Percentiles rank a stretch among this genome's conserved stretches.
phyloP scores from a whole-genome alignment of 2,797 vertebrate species.

The Leptoclinus maculatus region DNA sequence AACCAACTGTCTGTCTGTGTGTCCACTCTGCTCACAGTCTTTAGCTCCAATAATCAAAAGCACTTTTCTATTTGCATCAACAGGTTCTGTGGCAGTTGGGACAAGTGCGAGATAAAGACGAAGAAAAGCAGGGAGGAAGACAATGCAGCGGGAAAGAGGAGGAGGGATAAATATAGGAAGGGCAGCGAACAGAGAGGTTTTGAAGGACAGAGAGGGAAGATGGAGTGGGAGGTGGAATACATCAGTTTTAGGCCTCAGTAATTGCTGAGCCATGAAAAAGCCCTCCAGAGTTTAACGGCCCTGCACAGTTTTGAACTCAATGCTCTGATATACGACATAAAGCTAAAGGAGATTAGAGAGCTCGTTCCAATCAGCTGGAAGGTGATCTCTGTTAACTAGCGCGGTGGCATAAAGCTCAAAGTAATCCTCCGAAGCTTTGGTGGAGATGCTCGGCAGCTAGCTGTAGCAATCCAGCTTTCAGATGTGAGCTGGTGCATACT shows the following conservation, averaged over 20 bases:
- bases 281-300: conserved; percentile 56
- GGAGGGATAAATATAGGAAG: conserved; percentile 53
- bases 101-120: conserved; percentile 27
- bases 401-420: background rate
- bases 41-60: conserved; percentile 60
- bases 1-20: conserved; percentile 4
- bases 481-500: conserved; percentile 19
- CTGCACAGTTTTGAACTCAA: conserved; percentile 42
- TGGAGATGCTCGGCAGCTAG: conserved; percentile 24
- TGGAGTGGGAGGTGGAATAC: conserved; percentile 63
- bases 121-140: conserved; percentile 22
- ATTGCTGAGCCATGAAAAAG: conserved; percentile 62
- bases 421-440: conserved; percentile 13
- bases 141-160: conserved; percentile 24
- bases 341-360: conserved; percentile 33
- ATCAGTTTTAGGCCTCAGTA: conserved; percentile 57
- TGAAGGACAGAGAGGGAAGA: conserved; percentile 61
- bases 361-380: conserved; percentile 43
- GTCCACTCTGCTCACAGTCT: conserved; percentile 42
- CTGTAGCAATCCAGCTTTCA: conserved; percentile 2
- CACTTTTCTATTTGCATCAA: conserved; percentile 71
- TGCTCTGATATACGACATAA: conserved; percentile 28
- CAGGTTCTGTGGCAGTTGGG: conserved; percentile 67
- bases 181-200: conserved; percentile 53
- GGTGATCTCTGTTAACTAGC: conserved; percentile 36